phyloP scores from a whole-genome alignment of 2,797 vertebrate genomes.

The Sphenopsis melanotis region DNA sequence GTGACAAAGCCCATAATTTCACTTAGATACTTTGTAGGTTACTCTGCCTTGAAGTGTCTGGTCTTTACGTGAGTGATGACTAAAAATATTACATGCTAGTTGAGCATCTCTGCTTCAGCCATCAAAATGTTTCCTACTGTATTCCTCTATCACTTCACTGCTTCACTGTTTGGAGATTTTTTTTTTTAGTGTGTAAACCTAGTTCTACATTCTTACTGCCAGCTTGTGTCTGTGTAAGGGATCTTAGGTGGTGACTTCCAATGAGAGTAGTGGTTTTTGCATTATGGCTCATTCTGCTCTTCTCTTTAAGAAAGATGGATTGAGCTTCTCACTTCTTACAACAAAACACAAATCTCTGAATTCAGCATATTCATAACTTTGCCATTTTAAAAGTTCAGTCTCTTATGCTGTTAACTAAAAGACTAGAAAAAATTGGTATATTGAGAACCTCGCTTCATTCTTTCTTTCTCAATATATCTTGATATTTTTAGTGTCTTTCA shows the following conservation, averaged over 20 bases:
- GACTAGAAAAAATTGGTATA: background rate
- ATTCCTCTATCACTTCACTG: background rate
- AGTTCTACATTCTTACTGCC: background rate
- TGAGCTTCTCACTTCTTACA: background rate
- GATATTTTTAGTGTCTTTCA: background rate
- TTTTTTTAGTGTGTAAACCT: background rate
- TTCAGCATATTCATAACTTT: background rate
- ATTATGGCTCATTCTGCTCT: background rate
- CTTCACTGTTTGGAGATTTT: background rate
- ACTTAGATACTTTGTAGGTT: background rate
- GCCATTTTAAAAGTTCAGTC: background rate
- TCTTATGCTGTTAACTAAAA: background rate
- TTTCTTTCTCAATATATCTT: background rate
- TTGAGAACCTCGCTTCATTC: background rate
- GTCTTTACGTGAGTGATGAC: background rate
- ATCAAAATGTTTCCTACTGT: background rate
- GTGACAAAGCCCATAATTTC: constrained; percentile 59
- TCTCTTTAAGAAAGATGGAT: background rate
- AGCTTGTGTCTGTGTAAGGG: background rate
- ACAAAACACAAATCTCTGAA: background rate
- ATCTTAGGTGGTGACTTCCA: background rate
- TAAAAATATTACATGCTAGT: background rate
- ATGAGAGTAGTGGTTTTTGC: background rate
- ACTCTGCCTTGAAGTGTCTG: background rate
- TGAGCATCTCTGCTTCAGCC: background rate